Conservation (phyloP, 2,797 vertebrate species). For the Ambastaia sidthimunki region DNA sequence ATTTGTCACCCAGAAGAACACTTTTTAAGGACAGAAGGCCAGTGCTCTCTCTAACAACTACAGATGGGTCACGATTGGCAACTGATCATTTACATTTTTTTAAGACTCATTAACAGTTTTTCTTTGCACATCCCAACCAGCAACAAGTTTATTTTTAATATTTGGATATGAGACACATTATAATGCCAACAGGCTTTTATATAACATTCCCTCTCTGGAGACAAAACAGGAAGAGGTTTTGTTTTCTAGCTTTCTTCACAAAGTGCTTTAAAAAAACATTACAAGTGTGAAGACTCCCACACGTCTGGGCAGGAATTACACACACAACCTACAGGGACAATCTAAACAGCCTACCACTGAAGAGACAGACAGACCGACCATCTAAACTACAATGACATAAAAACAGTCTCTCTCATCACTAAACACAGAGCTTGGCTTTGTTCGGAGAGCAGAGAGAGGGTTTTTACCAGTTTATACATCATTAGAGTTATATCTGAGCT, state of each 20-base stretch:
- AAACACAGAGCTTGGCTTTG: not conserved
- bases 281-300: conserved; percentile 68
- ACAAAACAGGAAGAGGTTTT: conserved; percentile 60
- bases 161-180: not conserved
- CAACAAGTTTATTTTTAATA: too few relatives aligned
- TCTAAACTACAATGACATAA: conserved; percentile 23
- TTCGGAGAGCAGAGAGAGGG: not conserved
- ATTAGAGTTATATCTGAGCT: conserved; percentile 18
- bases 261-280: conserved; percentile 67
- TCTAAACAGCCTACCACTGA: not conserved
- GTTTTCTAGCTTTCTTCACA: conserved; percentile 62
- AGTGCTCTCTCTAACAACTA: not conserved
- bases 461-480: not conserved
- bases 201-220: conserved; percentile 5
- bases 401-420: not conserved
- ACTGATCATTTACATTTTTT: too few relatives aligned
- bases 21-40: not conserved
- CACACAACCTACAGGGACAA: conserved; percentile 48
- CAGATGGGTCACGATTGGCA: too few relatives aligned
- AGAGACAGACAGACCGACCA: conserved; percentile 2
- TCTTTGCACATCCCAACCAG: too few relatives aligned
- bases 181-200: not conserved
- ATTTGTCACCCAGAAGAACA: not conserved
- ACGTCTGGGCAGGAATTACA: conserved; percentile 64
- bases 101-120: too few relatives aligned